Evolutionary conservation across 35 echinoderm and acorn worm species (phyloP).

Genomic region (Apostichopus japonicus): DNA sequence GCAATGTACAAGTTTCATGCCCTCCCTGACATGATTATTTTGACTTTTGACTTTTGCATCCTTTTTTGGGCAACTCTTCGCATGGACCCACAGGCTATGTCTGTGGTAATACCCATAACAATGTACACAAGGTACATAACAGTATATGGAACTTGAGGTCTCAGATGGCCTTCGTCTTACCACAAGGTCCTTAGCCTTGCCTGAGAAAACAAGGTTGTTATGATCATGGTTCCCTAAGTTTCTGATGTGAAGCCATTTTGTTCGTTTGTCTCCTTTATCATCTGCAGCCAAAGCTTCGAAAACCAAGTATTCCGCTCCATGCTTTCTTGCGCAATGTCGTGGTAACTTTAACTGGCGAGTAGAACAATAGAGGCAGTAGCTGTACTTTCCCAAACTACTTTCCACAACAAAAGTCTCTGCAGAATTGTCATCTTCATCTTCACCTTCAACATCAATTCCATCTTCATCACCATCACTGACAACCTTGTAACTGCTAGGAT

Average conservation of each 20-base stretch:
- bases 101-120: slow-evolving; percentile 62
- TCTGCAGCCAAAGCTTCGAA: slow-evolving; percentile 11
- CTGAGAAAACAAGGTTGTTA: background rate
- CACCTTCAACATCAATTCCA: too few species aligned
- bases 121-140: slow-evolving; percentile 25
- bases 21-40: slow-evolving; percentile 51
- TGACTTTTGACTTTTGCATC: background rate
- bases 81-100: slow-evolving; percentile 31
- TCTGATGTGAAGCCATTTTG: slow-evolving; percentile 52
- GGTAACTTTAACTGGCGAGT: slow-evolving; percentile 8
- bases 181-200: slow-evolving; percentile 36
- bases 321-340: slow-evolving; percentile 32
- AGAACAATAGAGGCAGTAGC: slow-evolving; percentile 54
- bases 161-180: slow-evolving; percentile 27
- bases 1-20: background rate
- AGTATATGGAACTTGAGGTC: background rate
- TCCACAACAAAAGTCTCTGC: background rate
- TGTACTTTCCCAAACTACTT: background rate
- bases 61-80: background rate
- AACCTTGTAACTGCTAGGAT: background rate
- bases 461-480: slow-evolving; percentile 7
- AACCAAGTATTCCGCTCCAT: slow-evolving; percentile 25
- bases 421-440: background rate
- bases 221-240: slow-evolving; percentile 63
- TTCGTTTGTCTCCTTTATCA: background rate